These are phyloP conservation scores for Drosophila carrolli DNA, from an alignment of 1,140 invertebrate species.

Conservation along the genomic window DNA sequence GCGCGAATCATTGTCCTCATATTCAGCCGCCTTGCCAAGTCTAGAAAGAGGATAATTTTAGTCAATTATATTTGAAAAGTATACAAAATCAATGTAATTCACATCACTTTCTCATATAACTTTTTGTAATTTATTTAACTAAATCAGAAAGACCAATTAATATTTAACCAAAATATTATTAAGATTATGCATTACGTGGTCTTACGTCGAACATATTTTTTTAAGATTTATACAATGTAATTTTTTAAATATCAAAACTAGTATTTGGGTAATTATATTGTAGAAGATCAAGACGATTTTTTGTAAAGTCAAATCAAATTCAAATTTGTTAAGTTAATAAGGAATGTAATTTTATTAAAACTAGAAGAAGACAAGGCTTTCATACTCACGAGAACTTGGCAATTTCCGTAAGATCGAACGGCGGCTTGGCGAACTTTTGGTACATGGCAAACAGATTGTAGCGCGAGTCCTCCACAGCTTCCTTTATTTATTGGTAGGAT, in stretches of 20 bases:
- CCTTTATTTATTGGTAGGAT: conserved; percentile 55
- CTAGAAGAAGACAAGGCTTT: neutral
- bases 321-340: neutral
- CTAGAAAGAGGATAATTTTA: conserved; percentile 12
- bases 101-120: no score
- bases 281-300: no score
- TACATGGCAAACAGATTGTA: conserved; percentile 84
- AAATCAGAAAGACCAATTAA: no score
- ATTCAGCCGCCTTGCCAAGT: conserved; percentile 67
- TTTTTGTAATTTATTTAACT: no score
- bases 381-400: conserved; percentile 81
- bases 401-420: conserved; percentile 82
- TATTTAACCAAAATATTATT: no score
- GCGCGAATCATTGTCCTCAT: conserved; percentile 87
- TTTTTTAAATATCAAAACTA: no score
- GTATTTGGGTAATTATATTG: no score
- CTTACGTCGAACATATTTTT: no score
- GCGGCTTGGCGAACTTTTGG: conserved; percentile 83
- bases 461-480: conserved; percentile 78
- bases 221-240: neutral
- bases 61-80: neutral
- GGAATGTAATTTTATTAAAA: neutral
- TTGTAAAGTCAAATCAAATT: neutral
- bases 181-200: no score
- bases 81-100: neutral